Evolutionary conservation across 2,113 vertebrate species (phyloP), one percentile per base, ranked within the genome.

Genomic region (Phalacrocorax brasilianus): DNA sequence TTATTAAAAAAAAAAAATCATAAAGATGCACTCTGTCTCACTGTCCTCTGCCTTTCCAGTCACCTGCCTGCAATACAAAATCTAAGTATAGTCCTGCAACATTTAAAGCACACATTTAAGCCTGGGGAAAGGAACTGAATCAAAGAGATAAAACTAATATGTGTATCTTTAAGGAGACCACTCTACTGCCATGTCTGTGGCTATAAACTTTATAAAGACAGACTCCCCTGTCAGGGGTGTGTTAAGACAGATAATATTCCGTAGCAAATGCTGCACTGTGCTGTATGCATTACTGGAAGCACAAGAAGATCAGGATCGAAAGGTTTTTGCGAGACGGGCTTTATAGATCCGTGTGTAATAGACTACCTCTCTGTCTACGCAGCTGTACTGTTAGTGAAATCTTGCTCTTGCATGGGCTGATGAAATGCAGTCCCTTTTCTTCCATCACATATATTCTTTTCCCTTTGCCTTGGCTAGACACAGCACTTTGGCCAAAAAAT

Each of bases 151-250:
- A 61, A 79, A 42, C 92, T 91, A 84, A 63, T 65, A 28, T 6
- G 66, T 33, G 61, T 44, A 9, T 58, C 78, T 92, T 96, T 79
- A 91, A 82, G 91, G 89, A 88, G 91, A 93, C 77, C 14, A 4
- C 26, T 76, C 8, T 14, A 95, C 66, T 70, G 93, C 94, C 72
- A 1, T 86, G 68, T 66, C 81, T 77, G 42, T 94, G 83, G 71
- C 85, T 62, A 45, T 33, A 81, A 89, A 56, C 77, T 79, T 84
- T 82, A 68, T 55, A 89, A 76, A 85, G 90, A 95, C 81, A 91
- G 56, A 61, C 88, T 78, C 66, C 47, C 50, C 88, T 96, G 86
- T 89, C 95, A 94, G 68, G 93, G 94, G 65, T 86, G 55, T 63
- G 72, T 95, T 80, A 79, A 14, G 92, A 88, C 23, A 33, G 86